Evolutionary conservation across 1,140 invertebrate genomes (phyloP).

Genomic region (Saccostrea cuccullata): DNA sequence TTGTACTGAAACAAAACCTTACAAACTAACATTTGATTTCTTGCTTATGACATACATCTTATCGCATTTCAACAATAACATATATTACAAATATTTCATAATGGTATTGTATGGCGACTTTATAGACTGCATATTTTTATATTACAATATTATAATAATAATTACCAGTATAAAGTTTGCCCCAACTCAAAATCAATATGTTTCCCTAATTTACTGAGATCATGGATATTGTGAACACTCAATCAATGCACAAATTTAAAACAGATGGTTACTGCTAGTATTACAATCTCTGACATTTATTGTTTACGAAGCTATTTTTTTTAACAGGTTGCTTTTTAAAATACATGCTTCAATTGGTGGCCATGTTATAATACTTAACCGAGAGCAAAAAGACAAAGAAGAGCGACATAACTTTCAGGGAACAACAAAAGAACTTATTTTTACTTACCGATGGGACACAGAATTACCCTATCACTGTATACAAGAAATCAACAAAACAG

Average conservation of each 20-base stretch:
- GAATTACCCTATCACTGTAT: not conserved
- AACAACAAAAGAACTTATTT: not conserved
- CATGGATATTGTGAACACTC: too few relatives aligned
- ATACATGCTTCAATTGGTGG: not conserved
- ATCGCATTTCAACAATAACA: not conserved
- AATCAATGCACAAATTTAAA: too few relatives aligned
- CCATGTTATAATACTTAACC: not conserved
- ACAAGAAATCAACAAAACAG: not conserved
- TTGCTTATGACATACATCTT: too few relatives aligned
- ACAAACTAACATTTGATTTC: too few relatives aligned
- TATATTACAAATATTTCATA: not conserved
- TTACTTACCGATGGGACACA: not conserved
- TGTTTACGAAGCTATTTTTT: not conserved
- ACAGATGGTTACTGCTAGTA: too few relatives aligned
- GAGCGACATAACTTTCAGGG: not conserved
- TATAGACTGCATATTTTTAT: too few relatives aligned
- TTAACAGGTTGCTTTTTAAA: not conserved
- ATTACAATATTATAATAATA: too few relatives aligned
- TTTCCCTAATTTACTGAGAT: too few relatives aligned
- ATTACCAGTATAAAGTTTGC: too few relatives aligned
- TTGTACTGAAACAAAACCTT: too few relatives aligned
- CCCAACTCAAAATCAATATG: too few relatives aligned
- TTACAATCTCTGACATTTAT: too few relatives aligned
- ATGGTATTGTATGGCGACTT: not conserved
- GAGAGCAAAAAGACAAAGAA: not conserved